phyloP scores from a whole-genome alignment of 2,888 invertebrate species.

The Macrosoma leucophasiata region DNA sequence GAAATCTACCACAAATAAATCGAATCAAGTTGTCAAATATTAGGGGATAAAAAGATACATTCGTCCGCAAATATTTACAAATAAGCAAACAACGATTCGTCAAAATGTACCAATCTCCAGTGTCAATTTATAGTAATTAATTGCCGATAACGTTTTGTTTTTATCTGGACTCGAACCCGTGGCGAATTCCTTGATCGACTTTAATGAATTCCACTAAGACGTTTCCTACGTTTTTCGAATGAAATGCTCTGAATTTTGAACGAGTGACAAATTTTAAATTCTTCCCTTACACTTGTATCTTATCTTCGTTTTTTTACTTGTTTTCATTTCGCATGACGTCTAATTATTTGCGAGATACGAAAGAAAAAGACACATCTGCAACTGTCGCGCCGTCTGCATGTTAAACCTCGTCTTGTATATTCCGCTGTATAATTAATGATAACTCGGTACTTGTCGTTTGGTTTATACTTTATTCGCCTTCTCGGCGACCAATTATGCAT shows the following conservation, averaged over 20 bases:
- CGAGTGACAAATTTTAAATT: conserved; percentile 74
- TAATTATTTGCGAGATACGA: conserved; percentile 57
- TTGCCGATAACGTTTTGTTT: conserved; percentile 38
- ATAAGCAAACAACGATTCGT: not conserved
- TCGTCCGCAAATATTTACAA: too few species aligned
- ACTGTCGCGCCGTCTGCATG: conserved; percentile 37
- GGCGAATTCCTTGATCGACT: conserved; percentile 57
- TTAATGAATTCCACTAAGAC: conserved; percentile 61
- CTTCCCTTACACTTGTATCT: conserved; percentile 69
- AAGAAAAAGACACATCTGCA: conserved; percentile 47
- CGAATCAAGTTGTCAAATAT: too few species aligned
- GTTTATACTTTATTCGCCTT: too few species aligned
- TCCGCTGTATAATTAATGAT: too few species aligned
- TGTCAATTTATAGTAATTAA: conserved; percentile 5
- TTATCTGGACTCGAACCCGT: conserved; percentile 36
- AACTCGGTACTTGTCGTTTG: too few species aligned
- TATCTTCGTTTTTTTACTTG: conserved; percentile 49
- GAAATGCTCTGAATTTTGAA: conserved; percentile 65
- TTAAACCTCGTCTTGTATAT: conserved; percentile 30
- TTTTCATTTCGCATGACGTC: conserved; percentile 69
- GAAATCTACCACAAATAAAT: too few species aligned
- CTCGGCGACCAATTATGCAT: too few species aligned
- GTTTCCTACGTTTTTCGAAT: conserved; percentile 51
- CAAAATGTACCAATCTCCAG: not conserved
- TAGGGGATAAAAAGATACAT: too few species aligned